phyloP scores from a whole-genome alignment of 1,140 invertebrate species.

The Trachymyrmex septentrionalis region DNA sequence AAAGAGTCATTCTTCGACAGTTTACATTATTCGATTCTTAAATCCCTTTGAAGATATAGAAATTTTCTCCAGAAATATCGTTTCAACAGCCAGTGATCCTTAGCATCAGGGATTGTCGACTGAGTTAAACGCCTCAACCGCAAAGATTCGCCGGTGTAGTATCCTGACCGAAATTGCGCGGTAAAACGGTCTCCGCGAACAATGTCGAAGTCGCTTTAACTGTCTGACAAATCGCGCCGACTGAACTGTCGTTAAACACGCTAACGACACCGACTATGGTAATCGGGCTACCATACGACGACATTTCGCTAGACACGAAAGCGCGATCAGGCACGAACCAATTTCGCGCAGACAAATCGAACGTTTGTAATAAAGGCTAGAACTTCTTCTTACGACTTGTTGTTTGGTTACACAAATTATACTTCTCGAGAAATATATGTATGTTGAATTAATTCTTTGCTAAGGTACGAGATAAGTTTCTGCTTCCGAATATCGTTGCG shows the following conservation, averaged over 20 bases:
- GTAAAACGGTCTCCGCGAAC: slow-evolving; percentile 51
- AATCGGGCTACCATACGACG: slow-evolving; percentile 17
- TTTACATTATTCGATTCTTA: neutral
- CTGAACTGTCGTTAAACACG: slow-evolving; percentile 78
- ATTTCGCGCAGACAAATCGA: slow-evolving; percentile 15
- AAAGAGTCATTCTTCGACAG: neutral
- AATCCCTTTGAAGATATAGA: neutral
- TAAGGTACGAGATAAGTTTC: neutral
- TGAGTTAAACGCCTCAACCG: slow-evolving; percentile 68
- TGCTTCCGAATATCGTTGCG: neutral
- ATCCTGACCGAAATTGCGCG: slow-evolving; percentile 63
- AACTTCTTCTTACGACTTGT: neutral
- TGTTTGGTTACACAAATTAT: neutral
- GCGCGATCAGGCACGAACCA: slow-evolving; percentile 21
- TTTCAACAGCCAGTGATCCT: neutral
- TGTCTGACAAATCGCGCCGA: slow-evolving; percentile 67
- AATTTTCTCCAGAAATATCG: slow-evolving; percentile 10
- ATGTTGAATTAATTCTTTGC: neutral
- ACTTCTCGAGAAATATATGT: neutral
- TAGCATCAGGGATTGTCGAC: slow-evolving; percentile 39
- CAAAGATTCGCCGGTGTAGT: slow-evolving; percentile 61
- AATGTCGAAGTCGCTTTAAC: slow-evolving; percentile 57
- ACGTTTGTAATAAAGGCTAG: neutral
- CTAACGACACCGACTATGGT: slow-evolving; percentile 64
- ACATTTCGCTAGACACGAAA: slow-evolving; percentile 49